Conservation (phyloP, 2,888 invertebrate species). For the Nomada goodeniana region DNA sequence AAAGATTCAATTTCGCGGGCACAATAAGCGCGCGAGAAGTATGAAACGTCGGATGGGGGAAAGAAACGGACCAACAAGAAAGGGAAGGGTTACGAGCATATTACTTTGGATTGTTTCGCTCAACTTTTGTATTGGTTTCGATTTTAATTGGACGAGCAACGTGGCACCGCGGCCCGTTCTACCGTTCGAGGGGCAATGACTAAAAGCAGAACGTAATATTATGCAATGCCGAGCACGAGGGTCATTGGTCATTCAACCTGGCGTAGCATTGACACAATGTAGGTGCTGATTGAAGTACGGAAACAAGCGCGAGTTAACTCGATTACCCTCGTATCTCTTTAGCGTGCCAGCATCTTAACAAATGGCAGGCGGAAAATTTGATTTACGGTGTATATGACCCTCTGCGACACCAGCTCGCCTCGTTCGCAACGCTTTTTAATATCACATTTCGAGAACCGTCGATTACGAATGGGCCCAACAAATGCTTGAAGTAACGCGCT, state of each 20-base stretch:
- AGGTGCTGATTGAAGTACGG: slow-evolving; percentile 50
- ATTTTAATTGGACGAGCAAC: slow-evolving; percentile 21
- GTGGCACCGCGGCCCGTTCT: slow-evolving; percentile 21
- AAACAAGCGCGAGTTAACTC: slow-evolving; percentile 12
- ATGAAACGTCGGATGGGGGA: too few relatives aligned
- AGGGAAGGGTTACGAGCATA: too few relatives aligned
- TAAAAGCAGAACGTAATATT: slow-evolving; percentile 45
- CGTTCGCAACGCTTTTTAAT: neutral
- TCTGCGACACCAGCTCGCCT: neutral
- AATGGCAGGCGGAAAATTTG: neutral
- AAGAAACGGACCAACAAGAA: too few relatives aligned
- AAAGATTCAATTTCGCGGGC: slow-evolving; percentile 18
- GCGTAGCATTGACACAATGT: slow-evolving; percentile 63
- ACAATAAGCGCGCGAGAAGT: neutral
- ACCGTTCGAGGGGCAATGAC: slow-evolving; percentile 43
- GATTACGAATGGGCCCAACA: too few relatives aligned
- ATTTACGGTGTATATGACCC: neutral
- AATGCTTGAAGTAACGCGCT: too few relatives aligned
- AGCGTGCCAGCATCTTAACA: slow-evolving; percentile 12
- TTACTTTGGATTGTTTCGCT: neutral
- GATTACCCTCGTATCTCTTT: slow-evolving; percentile 41
- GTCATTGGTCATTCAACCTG: slow-evolving; percentile 66
- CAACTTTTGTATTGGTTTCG: too few relatives aligned
- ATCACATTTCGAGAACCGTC: neutral
- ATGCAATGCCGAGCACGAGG: slow-evolving; percentile 49